Base-by-base conservation (phyloP, 1,140 invertebrate species). In the Pseudomyrmex gracilis region DNA sequence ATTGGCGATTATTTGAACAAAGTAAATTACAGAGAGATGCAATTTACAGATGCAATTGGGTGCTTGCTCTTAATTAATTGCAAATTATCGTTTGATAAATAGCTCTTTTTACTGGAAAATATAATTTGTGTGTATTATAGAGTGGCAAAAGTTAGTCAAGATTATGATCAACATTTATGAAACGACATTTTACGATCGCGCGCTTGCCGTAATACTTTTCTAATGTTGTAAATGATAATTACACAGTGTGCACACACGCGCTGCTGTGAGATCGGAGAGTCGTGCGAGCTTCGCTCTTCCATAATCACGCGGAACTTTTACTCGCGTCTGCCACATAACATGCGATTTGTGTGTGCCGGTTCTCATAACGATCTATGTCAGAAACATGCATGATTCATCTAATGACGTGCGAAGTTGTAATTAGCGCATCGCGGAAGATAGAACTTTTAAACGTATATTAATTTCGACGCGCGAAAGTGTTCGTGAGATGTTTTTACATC, bases 201-300 rank as follows among this genome's bases (percentile, higher is more conserved):
- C 61, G 63, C 68, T 49, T 49, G 20, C 60, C 43, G 64, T 77
- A 53, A 88, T 88, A 87, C 84, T 86, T 88, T 87, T 88, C 87
- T 87, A 88, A 88, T 77, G 87, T 85, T 85, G 43, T 73, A 82
- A 51, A 73, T 58, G 76, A 55, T 88, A 88, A 88, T 88, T 87
- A 84, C 60, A 71, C 51, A 86, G 76, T 71, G 73, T 67, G 47
- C 67, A 20, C 68, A 20, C 68, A 5, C 34, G 64, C 13, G 57
- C 51, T 49, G 43, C 17, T 76, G 57, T 74, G 53, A 51, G 47
- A 77, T 58, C 76, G 47, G 58, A 55, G 57, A 80, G 51, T 63
- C 49, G 22, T 47, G 15, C 7, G 22, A 49, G 49, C 15, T 73
- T 34, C 63, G n/a, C n/a, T 20, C 34, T 74, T 49, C 15, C 51